Conservation (phyloP, 2,888 invertebrate genomes). For the Pollenia amentaria region DNA sequence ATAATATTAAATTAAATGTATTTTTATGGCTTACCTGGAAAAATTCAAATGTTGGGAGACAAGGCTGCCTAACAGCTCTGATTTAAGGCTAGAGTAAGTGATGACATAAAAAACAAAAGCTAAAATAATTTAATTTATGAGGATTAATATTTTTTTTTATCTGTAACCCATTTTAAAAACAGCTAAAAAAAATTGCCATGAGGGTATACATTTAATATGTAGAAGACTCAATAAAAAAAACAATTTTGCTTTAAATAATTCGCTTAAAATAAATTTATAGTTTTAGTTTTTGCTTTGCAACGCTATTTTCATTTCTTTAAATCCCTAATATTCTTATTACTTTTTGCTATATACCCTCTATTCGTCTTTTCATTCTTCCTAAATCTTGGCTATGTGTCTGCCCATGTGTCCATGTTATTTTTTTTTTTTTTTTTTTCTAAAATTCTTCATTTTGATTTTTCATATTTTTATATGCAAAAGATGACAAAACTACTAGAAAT, state of each 20-base stretch:
- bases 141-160: constrained; percentile 47
- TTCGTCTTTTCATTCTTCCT: background rate
- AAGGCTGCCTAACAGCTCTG: constrained; percentile 3
- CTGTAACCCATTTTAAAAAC: background rate
- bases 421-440: background rate
- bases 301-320: background rate
- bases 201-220: constrained; percentile 46
- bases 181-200: background rate
- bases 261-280: constrained; percentile 2
- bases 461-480: constrained; percentile 64
- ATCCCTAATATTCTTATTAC: background rate
- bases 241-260: constrained; percentile 16
- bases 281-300: background rate
- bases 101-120: constrained; percentile 66
- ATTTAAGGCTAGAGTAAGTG: constrained; percentile 58
- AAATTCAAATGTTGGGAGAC: constrained; percentile 49
- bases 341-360: background rate
- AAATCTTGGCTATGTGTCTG: background rate
- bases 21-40: constrained; percentile 68
- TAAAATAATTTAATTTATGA: constrained; percentile 68
- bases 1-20: constrained; percentile 69
- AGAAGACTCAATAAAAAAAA: background rate
- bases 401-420: background rate
- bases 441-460: constrained; percentile 62
- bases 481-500: background rate